Conservation (phyloP, 1,140 invertebrate species). For the Drosophila repletoides region DNA sequence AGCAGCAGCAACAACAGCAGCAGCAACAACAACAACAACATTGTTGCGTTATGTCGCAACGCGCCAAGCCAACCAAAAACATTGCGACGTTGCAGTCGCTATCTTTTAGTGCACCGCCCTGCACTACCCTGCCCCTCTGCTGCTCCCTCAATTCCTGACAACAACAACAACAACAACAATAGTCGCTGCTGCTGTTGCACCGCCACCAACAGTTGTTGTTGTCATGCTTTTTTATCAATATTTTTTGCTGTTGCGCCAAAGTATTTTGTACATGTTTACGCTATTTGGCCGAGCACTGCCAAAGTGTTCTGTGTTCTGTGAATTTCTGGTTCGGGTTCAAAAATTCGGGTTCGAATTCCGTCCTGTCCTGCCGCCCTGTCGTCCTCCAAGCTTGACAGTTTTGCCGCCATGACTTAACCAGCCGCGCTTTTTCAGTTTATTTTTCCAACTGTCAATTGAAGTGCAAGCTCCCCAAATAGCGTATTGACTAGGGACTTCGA, state of each 20-base stretch:
- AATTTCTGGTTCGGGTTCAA: too few species aligned
- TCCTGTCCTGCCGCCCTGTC: background rate
- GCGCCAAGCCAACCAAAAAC: conserved; percentile 40
- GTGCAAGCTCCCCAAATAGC: conserved; percentile 20
- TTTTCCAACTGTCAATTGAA: conserved; percentile 50
- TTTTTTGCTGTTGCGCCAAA: conserved; percentile 49
- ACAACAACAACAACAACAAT: conserved; percentile 36
- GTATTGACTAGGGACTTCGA: conserved; percentile 6
- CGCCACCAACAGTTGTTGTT: conserved; percentile 21
- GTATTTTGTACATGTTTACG: conserved; percentile 79
- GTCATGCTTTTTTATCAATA: conserved; percentile 40
- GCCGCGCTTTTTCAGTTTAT: conserved; percentile 9
- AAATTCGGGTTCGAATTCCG: too few species aligned
- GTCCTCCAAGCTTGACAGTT: conserved; percentile 71
- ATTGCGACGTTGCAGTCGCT: conserved; percentile 35
- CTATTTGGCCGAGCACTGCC: conserved; percentile 48
- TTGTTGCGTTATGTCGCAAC: conserved; percentile 38
- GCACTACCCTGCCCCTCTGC: background rate
- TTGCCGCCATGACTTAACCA: conserved; percentile 70
- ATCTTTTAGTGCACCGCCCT: background rate
- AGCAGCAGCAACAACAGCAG: background rate
- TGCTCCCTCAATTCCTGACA: conserved; percentile 17
- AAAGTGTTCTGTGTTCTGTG: background rate
- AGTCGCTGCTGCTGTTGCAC: conserved; percentile 10
- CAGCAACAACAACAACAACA: conserved; percentile 7